These are phyloP conservation scores for Serripes groenlandicus DNA, from an alignment of 2,888 invertebrate genomes.

Conservation along the genomic window DNA sequence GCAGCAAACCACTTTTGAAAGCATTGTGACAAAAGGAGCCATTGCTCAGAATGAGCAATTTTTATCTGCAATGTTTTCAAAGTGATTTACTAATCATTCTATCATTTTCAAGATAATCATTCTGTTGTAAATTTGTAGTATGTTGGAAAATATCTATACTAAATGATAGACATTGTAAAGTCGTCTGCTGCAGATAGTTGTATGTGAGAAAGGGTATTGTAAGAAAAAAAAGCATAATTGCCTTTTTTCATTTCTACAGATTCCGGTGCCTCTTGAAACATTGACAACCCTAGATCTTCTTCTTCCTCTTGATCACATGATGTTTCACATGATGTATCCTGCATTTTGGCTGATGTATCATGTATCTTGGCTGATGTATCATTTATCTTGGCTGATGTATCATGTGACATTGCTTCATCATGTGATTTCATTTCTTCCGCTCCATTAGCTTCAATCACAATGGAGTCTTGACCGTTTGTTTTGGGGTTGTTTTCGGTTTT, in stretches of 20 bases:
- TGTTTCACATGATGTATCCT: slow-evolving; percentile 9
- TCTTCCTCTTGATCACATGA: slow-evolving; percentile 62
- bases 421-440: not conserved
- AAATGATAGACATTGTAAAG: not conserved
- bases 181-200: not conserved
- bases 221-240: not conserved
- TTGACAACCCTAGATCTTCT: slow-evolving; percentile 55
- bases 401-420: not conserved
- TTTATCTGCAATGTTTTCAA: no score
- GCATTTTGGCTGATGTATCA: slow-evolving; percentile 13
- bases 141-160: no score
- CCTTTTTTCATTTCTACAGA: slow-evolving; percentile 30
- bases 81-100: no score
- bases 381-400: not conserved
- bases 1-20: no score
- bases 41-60: no score
- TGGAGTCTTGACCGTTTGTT: no score
- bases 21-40: no score
- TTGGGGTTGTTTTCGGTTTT: not conserved
- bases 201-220: not conserved
- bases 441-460: no score
- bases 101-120: no score
- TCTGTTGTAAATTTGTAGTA: no score
- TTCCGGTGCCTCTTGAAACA: slow-evolving; percentile 47
- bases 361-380: slow-evolving; percentile 7